These are phyloP conservation scores for Takifugu ocellatus DNA, from an alignment of 2,797 vertebrate genomes.

Conservation along the genomic window DNA sequence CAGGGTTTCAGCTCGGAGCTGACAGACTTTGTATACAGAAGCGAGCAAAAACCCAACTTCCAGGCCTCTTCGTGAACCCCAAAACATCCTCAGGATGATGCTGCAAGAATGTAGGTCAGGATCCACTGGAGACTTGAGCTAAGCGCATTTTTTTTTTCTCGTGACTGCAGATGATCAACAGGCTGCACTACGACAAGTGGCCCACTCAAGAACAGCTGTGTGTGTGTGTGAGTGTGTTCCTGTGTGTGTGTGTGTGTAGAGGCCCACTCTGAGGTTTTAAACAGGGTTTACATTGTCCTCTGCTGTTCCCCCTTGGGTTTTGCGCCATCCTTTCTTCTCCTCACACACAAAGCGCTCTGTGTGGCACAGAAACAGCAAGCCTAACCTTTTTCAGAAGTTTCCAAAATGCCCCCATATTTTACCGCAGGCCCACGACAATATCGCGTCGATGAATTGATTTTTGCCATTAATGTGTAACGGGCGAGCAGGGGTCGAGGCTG, in stretches of 20 bases:
- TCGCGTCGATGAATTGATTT: background rate
- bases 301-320: constrained; percentile 45
- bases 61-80: background rate
- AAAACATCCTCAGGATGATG: background rate
- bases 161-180: constrained; percentile 64
- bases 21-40: background rate
- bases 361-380: constrained; percentile 56
- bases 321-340: constrained; percentile 45
- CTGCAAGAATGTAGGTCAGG: constrained; percentile 26
- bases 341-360: constrained; percentile 55
- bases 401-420: constrained; percentile 13
- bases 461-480: background rate
- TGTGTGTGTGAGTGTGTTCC: constrained; percentile 19
- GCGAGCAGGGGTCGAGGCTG: background rate
- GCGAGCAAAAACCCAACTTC: background rate
- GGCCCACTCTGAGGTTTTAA: constrained; percentile 53
- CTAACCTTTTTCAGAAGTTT: constrained; percentile 44
- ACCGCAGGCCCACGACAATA: background rate
- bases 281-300: constrained; percentile 70
- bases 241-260: constrained; percentile 16
- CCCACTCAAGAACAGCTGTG: constrained; percentile 33
- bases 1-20: too few species aligned
- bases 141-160: constrained; percentile 14
- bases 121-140: constrained; percentile 16
- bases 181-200: constrained; percentile 52